Base-by-base conservation (phyloP, 1,140 invertebrate genomes). In the Ericerus pela region DNA sequence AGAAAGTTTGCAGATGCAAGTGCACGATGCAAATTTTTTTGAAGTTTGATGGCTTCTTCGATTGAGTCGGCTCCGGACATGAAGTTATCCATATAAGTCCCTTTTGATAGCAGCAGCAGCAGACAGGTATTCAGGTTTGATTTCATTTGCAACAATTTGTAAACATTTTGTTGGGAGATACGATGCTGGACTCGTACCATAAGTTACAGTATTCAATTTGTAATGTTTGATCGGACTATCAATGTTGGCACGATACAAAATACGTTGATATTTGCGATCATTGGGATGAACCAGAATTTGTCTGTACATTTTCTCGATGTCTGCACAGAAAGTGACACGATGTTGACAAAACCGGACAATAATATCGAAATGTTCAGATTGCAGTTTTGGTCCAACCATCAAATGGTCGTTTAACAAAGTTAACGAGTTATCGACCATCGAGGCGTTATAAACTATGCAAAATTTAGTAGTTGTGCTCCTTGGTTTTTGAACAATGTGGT, bases 61-160 rank as follows among this genome's bases (percentile, higher is more conserved):
- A 54, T 5, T 16, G 28, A 31, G n/a, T n/a, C n/a, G n/a, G 29
- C 29, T 2, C 52, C 52, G 2, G 52, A 16, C 30, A 36, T 11
- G 1, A 12, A 11, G 61, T 75, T 70, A 57, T 75, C 73, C 1
- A 74, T 66, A 59, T 73, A 75, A 69, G 57, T 70, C 66, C n/a
- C 59, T 61, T 28, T 27, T 26, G 14, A 70, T 63, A 16, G 63
- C 57, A 26, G 61, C 41, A 38, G 62, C 47, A 30, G 60, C 64
- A 6, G 37, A 29, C n/a, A n/a, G n/a, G n/a, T n/a, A n/a, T n/a
- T n/a, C n/a, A n/a, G n/a, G n/a, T n/a, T n/a, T n/a, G n/a, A n/a
- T n/a, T n/a, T n/a, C n/a, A n/a, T n/a, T n/a, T n/a, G 61, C 64
- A 5, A 66, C 55, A 64, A 66, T 66, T 12, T 66, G 36, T 11